Evolutionary conservation across 2,888 invertebrate genomes (phyloP), one percentile per base, ranked within the genome.

Genomic region (Mesorhabditis sp.): DNA sequence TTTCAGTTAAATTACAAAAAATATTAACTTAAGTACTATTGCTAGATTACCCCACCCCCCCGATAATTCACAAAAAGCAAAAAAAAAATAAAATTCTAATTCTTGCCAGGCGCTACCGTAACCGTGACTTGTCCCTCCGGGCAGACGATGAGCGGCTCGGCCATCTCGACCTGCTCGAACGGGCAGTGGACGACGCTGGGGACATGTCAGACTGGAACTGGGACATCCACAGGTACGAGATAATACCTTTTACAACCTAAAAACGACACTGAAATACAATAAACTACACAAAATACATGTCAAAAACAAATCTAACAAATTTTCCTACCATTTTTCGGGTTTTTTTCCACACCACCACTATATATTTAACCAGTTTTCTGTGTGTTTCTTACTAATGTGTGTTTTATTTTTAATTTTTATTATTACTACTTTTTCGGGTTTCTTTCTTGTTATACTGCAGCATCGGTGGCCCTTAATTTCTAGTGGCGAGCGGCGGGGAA

Each of bases 141-240:
- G 5, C 74, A 75, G 43, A 67, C 63, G 4, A 67, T 67, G 0
- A 44, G 45, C 10, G 77, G 77, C 44, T 67, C 71, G 5, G 67
- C 71, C 7, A 70, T 71, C 4, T 67, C 74, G 6, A 70, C 67
- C 43, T 76, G 76, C 50, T 65, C 45, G 0, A 72, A 74, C 67
- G 65, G 72, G 4, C 70, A 69, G 15, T 77, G 77, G 77, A 58
- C 70, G 2, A 74, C 70, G 13, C 44, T 77, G 42, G 77, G 77
- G 67, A 67, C 72, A 4, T 77, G 76, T 58, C 65, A 65, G 13
- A 58, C 71, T 1, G 41, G 62, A 10, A 41, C 68, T 0, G 45
- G 61, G 0, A 70, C 72, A 0, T 28, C 28, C 28, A 28, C n/a
- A 13, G 58, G 58, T 50, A 13, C 7, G 58, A 13, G 58, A 50